These are phyloP conservation scores for Melanotaenia pygmaea DNA, from an alignment of 2,797 vertebrate species.

Conservation along the genomic window DNA sequence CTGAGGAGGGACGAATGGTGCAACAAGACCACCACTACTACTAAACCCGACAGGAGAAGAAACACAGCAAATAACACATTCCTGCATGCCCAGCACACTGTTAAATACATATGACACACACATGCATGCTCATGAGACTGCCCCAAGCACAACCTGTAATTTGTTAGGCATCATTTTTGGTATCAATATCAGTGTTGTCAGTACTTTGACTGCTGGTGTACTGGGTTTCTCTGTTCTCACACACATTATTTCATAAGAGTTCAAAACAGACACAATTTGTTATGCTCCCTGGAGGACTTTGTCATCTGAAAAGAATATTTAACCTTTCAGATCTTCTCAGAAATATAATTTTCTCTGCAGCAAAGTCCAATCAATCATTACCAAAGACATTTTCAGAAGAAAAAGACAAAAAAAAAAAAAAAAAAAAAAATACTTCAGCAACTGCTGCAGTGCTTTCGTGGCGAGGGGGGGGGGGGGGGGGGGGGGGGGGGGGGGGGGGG, in stretches of 20 bases:
- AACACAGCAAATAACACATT: constrained; percentile 61
- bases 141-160: constrained; percentile 44
- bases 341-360: constrained; percentile 45
- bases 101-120: constrained; percentile 37
- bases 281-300: constrained; percentile 39
- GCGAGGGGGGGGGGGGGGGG: too few species aligned
- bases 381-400: constrained; percentile 55
- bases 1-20: constrained; percentile 73
- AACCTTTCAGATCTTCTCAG: constrained; percentile 52
- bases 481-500: too few species aligned
- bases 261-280: constrained; percentile 52
- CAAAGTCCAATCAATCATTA: constrained; percentile 47
- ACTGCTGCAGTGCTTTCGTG: constrained; percentile 29
- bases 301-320: constrained; percentile 58
- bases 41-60: constrained; percentile 52
- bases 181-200: constrained; percentile 57
- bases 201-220: constrained; percentile 32
- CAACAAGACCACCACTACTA: constrained; percentile 70
- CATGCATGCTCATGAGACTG: constrained; percentile 21
- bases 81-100: constrained; percentile 54
- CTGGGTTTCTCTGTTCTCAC: constrained; percentile 30
- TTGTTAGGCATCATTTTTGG: constrained; percentile 59
- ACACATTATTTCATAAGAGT: constrained; percentile 48
- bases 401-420: constrained; percentile 21
- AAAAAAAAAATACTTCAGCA: constrained; percentile 49